These are phyloP conservation scores for Petaurus breviceps DNA, from an alignment of 2,113 vertebrate species.

Conservation along the genomic window DNA sequence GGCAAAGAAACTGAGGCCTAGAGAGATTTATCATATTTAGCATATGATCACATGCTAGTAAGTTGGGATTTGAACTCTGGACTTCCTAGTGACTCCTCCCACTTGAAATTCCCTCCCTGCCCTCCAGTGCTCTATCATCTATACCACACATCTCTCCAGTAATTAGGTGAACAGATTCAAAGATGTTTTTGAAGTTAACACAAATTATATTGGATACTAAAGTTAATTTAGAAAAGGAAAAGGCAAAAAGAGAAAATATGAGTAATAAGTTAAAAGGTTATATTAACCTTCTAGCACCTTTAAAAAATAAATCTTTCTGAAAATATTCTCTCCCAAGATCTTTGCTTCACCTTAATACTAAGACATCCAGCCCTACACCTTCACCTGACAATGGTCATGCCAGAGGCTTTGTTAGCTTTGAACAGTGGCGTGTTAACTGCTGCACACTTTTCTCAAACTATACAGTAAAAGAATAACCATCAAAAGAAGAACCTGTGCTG, in stretches of 20 bases:
- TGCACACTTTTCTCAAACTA: background rate
- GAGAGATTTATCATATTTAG: background rate
- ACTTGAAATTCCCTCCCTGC: background rate
- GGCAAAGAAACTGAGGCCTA: background rate
- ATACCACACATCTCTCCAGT: background rate
- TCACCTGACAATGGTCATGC: background rate
- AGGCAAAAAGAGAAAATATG: background rate
- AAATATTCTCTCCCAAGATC: background rate
- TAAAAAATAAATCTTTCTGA: background rate
- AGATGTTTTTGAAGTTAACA: constrained; percentile 27
- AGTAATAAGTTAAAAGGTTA: background rate
- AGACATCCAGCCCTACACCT: background rate
- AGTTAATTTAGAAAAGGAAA: background rate
- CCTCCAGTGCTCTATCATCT: background rate
- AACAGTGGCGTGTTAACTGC: background rate
- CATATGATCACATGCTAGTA: background rate
- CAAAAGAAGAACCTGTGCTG: background rate
- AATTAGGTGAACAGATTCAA: background rate
- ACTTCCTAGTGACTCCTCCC: background rate
- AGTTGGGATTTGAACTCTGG: background rate
- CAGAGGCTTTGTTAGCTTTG: background rate
- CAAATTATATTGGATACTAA: background rate
- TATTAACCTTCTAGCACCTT: background rate
- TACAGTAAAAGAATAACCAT: background rate
- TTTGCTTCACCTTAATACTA: background rate